Evolutionary conservation across 37 sponge, comb jelly and placozoan genomes (phyloP), one percentile per base, ranked within the genome.

Genomic region (Geodia barretti): DNA sequence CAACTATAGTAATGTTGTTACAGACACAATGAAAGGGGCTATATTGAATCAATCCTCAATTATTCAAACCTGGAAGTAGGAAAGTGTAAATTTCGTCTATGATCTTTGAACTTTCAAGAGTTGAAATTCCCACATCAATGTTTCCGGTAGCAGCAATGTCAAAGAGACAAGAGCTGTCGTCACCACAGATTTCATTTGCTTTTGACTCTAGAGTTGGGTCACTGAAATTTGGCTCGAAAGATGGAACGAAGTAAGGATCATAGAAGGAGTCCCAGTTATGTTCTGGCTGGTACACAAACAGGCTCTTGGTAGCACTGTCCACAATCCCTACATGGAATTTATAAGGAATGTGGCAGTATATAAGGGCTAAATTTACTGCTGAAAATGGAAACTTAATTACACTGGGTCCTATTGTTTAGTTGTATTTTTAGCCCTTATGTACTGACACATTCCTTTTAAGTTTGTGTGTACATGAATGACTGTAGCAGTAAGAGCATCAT

Each of bases 111-210:
- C 87, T 75, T 58, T 2, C 8, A 19, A 67, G 72, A 66, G 87
- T 87, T 31, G 81, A 26, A 67, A 80, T 17, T 21, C 87, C 87
- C 32, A 87, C 64, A 34, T 87, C 81, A 36, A 73, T 26, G 1
- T 77, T 62, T 7, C 87, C 87, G 43, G 87, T 87, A 25, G 77
- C 70, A 32, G 87, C 87, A 60, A 87, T 73, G 41, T 87, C 87
- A 80, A 60, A 87, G 40, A 75, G 54, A 75, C 87, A 87, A n/a
- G 72, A 81, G 14, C 4, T 28, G 35, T 87, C 87, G 37, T 68
- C 60, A 33, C 42, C 62, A 66, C 79, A 78, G 5, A 78, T 38
- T 29, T 78, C 42, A 17, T 64, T 63, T 20, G 79, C 79, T 23
- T 78, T 17, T 17, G 29, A 7, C 34, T 62, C 79, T 40, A 84